Evolutionary conservation across 2,113 vertebrate species (phyloP), one percentile per base, ranked within the genome.

Genomic region (Scomber scombrus): DNA sequence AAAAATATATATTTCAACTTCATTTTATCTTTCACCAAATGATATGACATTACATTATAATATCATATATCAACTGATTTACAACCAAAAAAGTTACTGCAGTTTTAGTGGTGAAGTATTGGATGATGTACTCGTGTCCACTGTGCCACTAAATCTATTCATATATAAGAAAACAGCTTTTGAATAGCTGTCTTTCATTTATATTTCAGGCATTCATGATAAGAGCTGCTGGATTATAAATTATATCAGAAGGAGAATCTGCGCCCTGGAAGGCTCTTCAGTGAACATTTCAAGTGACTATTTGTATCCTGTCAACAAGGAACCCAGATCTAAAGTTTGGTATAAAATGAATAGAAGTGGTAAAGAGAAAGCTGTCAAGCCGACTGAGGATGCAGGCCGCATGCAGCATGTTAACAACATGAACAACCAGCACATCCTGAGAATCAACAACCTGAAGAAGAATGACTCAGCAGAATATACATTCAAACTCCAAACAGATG

Each of bases 241-340:
- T 58, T 85, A 83, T 18, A 1, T 9, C 76, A 45, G 18, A 5
- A 71, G 66, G 15, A 88, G 70, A 9, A 40, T 40, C 34, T 40
- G 34, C 9, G 34, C 34, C 9, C 34, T 40, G 8, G 8, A 40
- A 40, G 69, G 69, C 3, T 67, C 77, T 23, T 78, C 83, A 3
- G 80, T 83, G 3, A 63, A 54, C 26, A 84, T 88, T 18, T 69
- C 56, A 5, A 61, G 62, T 52, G 0, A 34, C 31, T 72, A 69
- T 6, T 60, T 2, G 34, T 40, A 40, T 9, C 34, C 26, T 0
- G 2, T 1, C 3, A 0, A 3, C 0, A 1, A 0, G 3, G 3
- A 3, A 18, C 5, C 5, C 6, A 2, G 1, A 1, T 7, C 18
- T 3, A 70, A 49, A 81, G 10, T 0, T 10, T 88, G 82, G 86